Evolutionary conservation across 2,797 vertebrate genomes (phyloP).

Genomic region (Champsocephalus gunnari): DNA sequence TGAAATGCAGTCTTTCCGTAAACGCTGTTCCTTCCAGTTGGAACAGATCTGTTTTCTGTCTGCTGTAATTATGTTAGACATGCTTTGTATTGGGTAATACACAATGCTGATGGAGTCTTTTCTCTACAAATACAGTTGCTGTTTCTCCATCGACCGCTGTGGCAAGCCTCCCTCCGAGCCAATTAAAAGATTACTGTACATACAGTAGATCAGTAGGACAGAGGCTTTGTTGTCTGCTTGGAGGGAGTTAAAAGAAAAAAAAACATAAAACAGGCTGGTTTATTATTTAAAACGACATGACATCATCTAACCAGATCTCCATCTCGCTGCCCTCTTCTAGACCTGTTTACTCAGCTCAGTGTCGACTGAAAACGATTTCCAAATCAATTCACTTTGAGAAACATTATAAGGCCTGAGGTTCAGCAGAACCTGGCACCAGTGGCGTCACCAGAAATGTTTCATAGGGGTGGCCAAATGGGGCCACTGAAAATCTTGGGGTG

Average conservation of each 20-base stretch:
- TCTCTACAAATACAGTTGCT: constrained; percentile 18
- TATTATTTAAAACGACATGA: constrained; percentile 67
- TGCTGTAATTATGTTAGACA: constrained; percentile 18
- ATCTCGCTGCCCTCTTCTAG: constrained; percentile 38
- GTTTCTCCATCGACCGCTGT: constrained; percentile 6
- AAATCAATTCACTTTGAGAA: constrained; percentile 76
- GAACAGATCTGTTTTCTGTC: constrained; percentile 28
- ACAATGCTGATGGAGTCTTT: background rate
- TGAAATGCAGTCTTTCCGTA: constrained; percentile 40
- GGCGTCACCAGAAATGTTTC: no score
- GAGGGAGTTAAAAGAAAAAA: constrained; percentile 14
- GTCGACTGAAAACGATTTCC: constrained; percentile 62
- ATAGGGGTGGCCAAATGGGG: no score
- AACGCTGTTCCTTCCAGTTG: constrained; percentile 1
- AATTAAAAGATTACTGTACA: constrained; percentile 60
- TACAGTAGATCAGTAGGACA: constrained; percentile 33
- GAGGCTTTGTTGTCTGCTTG: constrained; percentile 25
- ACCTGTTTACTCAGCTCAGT: constrained; percentile 50
- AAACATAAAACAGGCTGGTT: constrained; percentile 43
- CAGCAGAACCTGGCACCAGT: constrained; percentile 37
- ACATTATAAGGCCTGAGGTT: constrained; percentile 54
- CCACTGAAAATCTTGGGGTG: no score
- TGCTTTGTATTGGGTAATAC: background rate
- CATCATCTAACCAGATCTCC: constrained; percentile 39
- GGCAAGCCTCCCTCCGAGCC: constrained; percentile 22